Conservation (phyloP, 2,888 invertebrate genomes). For the Cephus pygmeus region DNA sequence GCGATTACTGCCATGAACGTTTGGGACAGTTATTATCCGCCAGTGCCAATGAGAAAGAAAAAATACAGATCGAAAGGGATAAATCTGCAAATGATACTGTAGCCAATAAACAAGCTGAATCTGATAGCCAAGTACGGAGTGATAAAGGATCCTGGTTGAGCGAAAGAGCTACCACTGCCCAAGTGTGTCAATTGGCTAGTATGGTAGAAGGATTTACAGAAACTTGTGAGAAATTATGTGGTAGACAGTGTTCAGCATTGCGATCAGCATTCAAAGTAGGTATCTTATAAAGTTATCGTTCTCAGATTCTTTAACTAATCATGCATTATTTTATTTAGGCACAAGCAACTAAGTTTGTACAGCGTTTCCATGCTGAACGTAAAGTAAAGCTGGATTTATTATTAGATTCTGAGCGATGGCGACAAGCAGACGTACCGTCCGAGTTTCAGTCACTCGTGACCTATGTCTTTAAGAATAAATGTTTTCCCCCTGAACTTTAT, state of each 20-base stretch:
- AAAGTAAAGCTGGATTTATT: slow-evolving; percentile 86
- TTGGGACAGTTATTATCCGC: slow-evolving; percentile 89
- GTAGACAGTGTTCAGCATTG: slow-evolving; percentile 81
- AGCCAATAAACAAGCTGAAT: slow-evolving; percentile 40
- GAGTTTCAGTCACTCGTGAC: slow-evolving; percentile 87
- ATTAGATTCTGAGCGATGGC: slow-evolving; percentile 94
- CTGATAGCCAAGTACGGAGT: slow-evolving; percentile 34
- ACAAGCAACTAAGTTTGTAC: slow-evolving; percentile 91
- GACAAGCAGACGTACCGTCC: slow-evolving; percentile 88
- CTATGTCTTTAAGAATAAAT: slow-evolving; percentile 65
- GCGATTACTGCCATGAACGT: slow-evolving; percentile 92
- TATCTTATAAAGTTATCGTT: not conserved
- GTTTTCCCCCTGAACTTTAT: slow-evolving; percentile 64
- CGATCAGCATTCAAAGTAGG: slow-evolving; percentile 80
- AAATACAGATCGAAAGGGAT: slow-evolving; percentile 51
- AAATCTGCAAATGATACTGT: slow-evolving; percentile 43
- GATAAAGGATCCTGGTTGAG: slow-evolving; percentile 70
- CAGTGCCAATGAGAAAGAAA: slow-evolving; percentile 75
- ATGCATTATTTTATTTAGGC: slow-evolving; percentile 59
- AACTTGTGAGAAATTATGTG: slow-evolving; percentile 80
- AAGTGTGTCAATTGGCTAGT: slow-evolving; percentile 81
- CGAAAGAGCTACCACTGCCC: slow-evolving; percentile 78
- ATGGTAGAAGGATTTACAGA: slow-evolving; percentile 84
- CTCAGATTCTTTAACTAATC: not conserved
- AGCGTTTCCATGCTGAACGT: slow-evolving; percentile 89